Evolutionary conservation across 2,797 vertebrate species (phyloP), one percentile per base, ranked within the genome.

Genomic region (Tenualosa ilisha): DNA sequence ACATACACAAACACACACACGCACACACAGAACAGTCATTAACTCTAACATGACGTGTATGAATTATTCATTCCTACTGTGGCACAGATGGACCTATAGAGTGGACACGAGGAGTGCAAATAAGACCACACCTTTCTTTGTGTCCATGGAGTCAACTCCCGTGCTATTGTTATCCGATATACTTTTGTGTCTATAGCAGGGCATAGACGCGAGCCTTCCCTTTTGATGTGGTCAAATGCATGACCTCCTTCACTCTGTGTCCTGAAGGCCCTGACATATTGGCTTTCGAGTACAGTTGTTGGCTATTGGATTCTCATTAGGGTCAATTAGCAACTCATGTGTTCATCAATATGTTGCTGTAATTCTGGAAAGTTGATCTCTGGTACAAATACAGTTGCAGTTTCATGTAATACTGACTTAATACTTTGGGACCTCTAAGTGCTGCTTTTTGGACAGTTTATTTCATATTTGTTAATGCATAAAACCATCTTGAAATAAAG

Each of bases 51-150:
- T 75, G 31, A 72, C 68, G 20, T 24, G 24, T 24, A 20, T 85
- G 50, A 85, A 81, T n/a, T 46, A 85, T 59, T 63, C 53, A 65
- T 59, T 40, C 63, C 24, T 26, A 8, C 46, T 84, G 24, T 22
- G 6, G 15, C 15, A 5, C 72, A 79, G 72, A 79, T 46, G 37
- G 72, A 9, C 72, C 13, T 46, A 7, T 11, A 43, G 72, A 17
- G 37, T 79, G 72, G 72, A 79, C 40, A 79, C 5, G 3, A 43
- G 37, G 4, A 79, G 72, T 79, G 72, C 72, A 22, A 79, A 63
- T 81, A 40, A 43, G 79, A 13, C 75, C 56, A 81, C 84, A 81
- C 75, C 84, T 85, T 81, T 61, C 61, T 61, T 63, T 85, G 79
- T 85, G 51, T 37, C 26, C 72, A 17, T 1, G 46, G 43, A 81